These are phyloP conservation scores for Umimayanthus kanabou DNA, from an alignment of 92 coral and sea anemone genomes.

Conservation along the genomic window DNA sequence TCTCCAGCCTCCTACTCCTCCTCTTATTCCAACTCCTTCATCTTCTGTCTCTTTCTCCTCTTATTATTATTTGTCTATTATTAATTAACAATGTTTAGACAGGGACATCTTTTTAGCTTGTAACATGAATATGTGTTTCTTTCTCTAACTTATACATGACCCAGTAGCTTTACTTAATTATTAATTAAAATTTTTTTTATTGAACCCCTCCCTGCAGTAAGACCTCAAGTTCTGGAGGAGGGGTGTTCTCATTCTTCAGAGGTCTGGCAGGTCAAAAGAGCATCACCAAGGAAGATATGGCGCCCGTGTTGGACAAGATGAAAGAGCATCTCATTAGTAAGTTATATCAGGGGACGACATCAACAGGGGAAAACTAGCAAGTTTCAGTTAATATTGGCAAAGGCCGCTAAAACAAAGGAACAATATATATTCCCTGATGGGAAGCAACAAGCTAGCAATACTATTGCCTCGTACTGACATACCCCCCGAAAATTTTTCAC, in stretches of 20 bases:
- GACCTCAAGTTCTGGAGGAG: slow-evolving; percentile 70
- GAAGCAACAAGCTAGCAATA: no score
- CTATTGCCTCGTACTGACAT: no score
- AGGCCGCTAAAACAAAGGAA: no score
- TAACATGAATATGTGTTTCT: no score
- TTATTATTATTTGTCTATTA: background rate
- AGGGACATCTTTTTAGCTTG: no score
- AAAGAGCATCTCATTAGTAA: slow-evolving; percentile 93
- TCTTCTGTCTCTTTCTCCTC: background rate
- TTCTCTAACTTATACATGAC: no score
- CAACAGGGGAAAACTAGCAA: background rate
- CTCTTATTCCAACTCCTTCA: no score
- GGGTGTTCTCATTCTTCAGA: slow-evolving; percentile 95
- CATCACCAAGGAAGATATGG: slow-evolving; percentile 80
- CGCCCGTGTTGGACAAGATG: slow-evolving; percentile 96
- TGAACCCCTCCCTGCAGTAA: slow-evolving; percentile 8
- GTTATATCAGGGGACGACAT: background rate
- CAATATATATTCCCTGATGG: no score
- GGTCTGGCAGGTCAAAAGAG: slow-evolving; percentile 98
- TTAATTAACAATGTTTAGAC: no score
- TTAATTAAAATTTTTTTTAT: background rate
- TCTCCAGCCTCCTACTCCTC: no score
- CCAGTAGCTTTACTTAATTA: no score
- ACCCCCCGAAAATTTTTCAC: no score
- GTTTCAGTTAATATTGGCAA: background rate